These are phyloP conservation scores for Epizoanthus stellaris DNA, from an alignment of 92 coral and sea anemone genomes.

Conservation along the genomic window DNA sequence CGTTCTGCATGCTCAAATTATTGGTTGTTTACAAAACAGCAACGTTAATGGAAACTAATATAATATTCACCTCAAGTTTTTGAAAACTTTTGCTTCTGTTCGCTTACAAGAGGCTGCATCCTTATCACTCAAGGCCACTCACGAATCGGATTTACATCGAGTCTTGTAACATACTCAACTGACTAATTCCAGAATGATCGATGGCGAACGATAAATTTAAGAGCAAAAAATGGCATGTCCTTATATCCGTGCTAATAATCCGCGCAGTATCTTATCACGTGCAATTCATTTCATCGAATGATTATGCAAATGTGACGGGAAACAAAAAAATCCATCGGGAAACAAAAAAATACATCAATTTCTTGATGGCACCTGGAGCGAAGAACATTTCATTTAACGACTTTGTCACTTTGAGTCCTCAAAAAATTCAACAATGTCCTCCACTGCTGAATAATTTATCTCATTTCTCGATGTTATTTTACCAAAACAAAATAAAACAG, in stretches of 20 bases:
- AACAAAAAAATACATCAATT: background rate
- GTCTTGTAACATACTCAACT: too few species aligned
- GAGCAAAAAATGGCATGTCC: background rate
- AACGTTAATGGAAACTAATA: background rate
- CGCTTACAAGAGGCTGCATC: background rate
- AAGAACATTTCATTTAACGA: background rate
- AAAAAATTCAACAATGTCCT: background rate
- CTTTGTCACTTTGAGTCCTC: background rate
- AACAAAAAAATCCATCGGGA: conserved; percentile 5
- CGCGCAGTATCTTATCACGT: too few species aligned
- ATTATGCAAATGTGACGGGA: conserved; percentile 16
- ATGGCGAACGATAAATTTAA: background rate
- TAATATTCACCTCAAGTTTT: conserved; percentile 11
- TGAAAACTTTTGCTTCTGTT: background rate
- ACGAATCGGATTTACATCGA: too few species aligned
- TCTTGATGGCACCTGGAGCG: background rate
- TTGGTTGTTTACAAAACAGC: background rate
- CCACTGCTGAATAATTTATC: background rate
- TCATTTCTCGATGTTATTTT: background rate
- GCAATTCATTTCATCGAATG: background rate
- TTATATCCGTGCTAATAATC: background rate
- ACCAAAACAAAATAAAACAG: background rate
- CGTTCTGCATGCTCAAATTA: background rate
- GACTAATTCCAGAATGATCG: too few species aligned
- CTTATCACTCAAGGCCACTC: too few species aligned